These are phyloP conservation scores for Horisme vitalbata DNA, from an alignment of 2,888 invertebrate species.

Conservation along the genomic window DNA sequence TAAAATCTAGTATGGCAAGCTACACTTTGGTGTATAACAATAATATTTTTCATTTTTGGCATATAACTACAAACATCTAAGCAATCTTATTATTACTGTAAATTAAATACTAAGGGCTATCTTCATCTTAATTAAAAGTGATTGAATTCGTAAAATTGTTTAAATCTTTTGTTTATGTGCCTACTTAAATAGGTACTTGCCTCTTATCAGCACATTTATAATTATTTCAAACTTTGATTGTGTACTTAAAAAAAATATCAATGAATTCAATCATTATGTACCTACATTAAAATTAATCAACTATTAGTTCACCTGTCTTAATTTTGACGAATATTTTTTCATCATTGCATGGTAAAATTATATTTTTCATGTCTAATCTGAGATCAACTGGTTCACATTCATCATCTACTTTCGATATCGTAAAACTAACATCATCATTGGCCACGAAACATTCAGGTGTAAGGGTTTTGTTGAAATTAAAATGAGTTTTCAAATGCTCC, in stretches of 20 bases:
- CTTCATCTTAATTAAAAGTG: neutral
- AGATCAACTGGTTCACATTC: conserved; percentile 62
- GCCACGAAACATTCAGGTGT: conserved; percentile 84
- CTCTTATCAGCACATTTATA: too few relatives aligned
- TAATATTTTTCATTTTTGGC: conserved; percentile 30
- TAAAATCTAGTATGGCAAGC: conserved; percentile 79
- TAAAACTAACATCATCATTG: conserved; percentile 83
- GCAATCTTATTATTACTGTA: neutral
- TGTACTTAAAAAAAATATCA: neutral
- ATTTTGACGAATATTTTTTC: conserved; percentile 71
- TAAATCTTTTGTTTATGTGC: too few relatives aligned
- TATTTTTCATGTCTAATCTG: conserved; percentile 61
- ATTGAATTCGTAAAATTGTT: conserved; percentile 1
- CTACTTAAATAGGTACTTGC: neutral
- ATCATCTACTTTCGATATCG: conserved; percentile 74
- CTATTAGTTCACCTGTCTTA: conserved; percentile 67
- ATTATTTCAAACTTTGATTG: too few relatives aligned
- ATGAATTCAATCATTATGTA: neutral
- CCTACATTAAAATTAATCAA: conserved; percentile 41
- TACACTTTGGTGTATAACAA: conserved; percentile 74
- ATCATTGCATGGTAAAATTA: conserved; percentile 50
- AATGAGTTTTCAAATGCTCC: conserved; percentile 92
- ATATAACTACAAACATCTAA: conserved; percentile 22
- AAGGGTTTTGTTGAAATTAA: conserved; percentile 81
- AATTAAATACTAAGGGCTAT: conserved; percentile 1